These are phyloP conservation scores for Vultur gryphus DNA, from an alignment of 2,797 vertebrate species.

Conservation along the genomic window DNA sequence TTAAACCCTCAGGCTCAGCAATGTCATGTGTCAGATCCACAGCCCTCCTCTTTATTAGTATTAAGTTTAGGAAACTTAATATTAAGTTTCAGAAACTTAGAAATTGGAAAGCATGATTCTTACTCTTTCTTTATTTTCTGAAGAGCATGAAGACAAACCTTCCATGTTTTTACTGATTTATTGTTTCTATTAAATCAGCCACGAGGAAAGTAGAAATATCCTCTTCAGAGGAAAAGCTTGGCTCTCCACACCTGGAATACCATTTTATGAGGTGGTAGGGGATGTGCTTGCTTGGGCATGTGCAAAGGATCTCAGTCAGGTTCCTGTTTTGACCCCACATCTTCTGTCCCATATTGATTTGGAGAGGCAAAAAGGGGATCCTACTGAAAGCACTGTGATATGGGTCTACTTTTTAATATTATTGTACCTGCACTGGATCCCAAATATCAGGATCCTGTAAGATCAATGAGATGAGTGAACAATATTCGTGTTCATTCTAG, in stretches of 20 bases:
- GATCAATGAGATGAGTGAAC: background rate
- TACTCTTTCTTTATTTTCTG: background rate
- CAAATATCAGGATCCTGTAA: background rate
- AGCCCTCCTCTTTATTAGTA: background rate
- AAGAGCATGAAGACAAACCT: background rate
- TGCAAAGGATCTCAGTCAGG: background rate
- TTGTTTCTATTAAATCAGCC: slow-evolving; percentile 14
- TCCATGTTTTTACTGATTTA: background rate
- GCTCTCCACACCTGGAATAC: background rate
- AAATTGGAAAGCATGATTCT: background rate
- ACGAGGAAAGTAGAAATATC: background rate
- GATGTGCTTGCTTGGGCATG: background rate
- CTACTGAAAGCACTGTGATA: background rate
- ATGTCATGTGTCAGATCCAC: background rate
- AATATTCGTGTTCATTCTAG: background rate
- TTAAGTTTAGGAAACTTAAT: background rate
- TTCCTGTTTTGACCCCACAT: background rate
- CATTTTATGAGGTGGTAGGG: background rate
- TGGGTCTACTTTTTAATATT: background rate
- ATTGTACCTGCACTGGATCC: background rate
- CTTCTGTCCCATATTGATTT: background rate
- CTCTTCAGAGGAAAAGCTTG: background rate
- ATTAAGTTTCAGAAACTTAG: background rate
- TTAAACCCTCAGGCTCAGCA: background rate
- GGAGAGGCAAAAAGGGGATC: background rate